These are phyloP conservation scores for Melieria omissa DNA, from an alignment of 2,888 invertebrate genomes.

Conservation along the genomic window DNA sequence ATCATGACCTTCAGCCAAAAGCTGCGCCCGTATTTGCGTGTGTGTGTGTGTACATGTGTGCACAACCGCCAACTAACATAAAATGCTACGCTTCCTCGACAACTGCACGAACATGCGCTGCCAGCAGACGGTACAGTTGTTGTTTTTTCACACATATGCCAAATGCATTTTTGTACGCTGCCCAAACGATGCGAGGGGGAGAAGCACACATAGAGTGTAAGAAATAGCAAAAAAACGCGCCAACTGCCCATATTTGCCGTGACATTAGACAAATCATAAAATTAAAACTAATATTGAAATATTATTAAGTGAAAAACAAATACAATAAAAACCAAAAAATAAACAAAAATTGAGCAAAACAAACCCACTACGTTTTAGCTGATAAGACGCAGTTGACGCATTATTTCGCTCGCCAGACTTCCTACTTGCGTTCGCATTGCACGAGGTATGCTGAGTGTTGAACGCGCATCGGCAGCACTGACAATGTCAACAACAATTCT, in stretches of 20 bases:
- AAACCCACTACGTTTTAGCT: neutral
- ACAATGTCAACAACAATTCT: no score
- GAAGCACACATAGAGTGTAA: neutral
- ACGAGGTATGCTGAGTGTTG: no score
- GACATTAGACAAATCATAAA: conserved; percentile 14
- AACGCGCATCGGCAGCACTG: no score
- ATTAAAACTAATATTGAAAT: neutral
- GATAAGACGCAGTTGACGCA: conserved; percentile 1
- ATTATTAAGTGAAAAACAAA: neutral
- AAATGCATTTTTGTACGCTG: neutral
- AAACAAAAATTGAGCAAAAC: neutral
- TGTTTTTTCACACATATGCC: neutral
- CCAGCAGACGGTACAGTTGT: no score
- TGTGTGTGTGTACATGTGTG: neutral
- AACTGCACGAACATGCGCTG: neutral
- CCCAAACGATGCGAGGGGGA: neutral
- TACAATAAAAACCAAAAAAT: conserved; percentile 5
- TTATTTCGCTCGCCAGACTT: conserved; percentile 3
- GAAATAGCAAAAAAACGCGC: neutral
- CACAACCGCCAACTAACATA: conserved; percentile 10
- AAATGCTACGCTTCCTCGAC: conserved; percentile 47
- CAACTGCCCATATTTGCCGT: conserved; percentile 14
- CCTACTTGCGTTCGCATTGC: conserved; percentile 36
- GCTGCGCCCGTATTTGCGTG: no score
- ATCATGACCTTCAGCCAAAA: no score